A percentile compares a stretch with the other conserved stretches of the same genome.
These are phyloP conservation scores for Picus viridis DNA, from an alignment of 2,797 vertebrate species.

Conservation along the genomic window DNA sequence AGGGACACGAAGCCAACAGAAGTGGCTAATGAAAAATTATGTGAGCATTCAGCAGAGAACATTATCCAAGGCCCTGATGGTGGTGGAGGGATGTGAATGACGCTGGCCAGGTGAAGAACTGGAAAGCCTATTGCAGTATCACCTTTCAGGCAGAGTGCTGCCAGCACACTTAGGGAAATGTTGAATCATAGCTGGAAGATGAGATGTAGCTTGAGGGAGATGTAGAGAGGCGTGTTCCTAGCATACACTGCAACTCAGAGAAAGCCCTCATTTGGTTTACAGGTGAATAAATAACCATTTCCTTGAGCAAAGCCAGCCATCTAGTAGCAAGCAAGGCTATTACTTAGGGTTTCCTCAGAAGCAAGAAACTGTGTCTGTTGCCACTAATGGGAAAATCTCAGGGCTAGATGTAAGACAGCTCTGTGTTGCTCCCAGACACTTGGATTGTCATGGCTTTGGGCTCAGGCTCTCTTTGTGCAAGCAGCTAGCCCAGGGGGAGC, in stretches of 20 bases:
- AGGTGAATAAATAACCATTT: constrained; percentile 40
- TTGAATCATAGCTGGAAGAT: constrained; percentile 26
- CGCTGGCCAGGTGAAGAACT: constrained; percentile 7
- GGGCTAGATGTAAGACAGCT: not conserved
- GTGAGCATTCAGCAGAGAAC: not conserved
- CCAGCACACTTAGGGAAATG: constrained; percentile 24
- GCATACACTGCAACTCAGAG: not conserved
- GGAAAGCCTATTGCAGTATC: constrained; percentile 10
- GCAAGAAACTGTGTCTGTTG: not conserved
- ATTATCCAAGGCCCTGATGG: not conserved
- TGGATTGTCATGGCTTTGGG: not conserved
- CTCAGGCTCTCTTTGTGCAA: not conserved
- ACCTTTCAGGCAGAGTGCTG: constrained; percentile 46
- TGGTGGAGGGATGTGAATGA: not conserved
- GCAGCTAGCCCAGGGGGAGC: not conserved
- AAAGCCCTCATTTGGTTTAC: constrained; percentile 14
- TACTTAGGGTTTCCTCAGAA: not conserved
- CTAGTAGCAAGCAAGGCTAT: not conserved
- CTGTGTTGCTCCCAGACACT: not conserved
- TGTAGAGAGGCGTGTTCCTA: not conserved
- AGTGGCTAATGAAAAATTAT: constrained; percentile 46
- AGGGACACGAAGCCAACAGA: constrained; percentile 23
- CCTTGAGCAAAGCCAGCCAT: not conserved
- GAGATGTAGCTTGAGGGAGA: constrained; percentile 5
- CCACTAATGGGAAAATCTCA: not conserved